Evolutionary conservation across 2,113 vertebrate genomes (phyloP).

Genomic region (Gallinago paraguaiae): DNA sequence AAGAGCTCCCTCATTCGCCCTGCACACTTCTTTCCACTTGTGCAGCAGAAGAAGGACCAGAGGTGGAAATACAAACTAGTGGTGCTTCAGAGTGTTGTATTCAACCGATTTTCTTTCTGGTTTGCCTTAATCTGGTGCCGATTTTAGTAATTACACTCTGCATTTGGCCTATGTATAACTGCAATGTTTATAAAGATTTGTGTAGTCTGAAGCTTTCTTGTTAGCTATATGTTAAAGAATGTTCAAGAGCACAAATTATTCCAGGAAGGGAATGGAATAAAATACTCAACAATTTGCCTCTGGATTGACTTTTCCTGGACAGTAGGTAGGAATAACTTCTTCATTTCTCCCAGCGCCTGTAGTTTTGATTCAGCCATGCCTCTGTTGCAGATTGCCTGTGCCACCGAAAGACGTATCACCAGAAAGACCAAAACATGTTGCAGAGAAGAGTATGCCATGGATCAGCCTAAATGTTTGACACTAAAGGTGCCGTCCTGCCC

Average conservation of each 20-base stretch:
- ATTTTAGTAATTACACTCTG: not conserved
- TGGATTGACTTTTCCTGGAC: constrained; percentile 22
- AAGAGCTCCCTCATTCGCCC: not conserved
- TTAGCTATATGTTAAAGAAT: constrained; percentile 1
- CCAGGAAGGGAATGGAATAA: constrained; percentile 39
- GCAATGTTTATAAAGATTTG: not conserved
- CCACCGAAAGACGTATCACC: not conserved
- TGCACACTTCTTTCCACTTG: not conserved
- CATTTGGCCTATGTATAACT: not conserved
- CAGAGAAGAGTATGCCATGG: not conserved
- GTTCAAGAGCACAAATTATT: constrained; percentile 25
- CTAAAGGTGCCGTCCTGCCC: not conserved
- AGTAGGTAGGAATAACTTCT: constrained; percentile 37
- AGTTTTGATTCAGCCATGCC: not conserved
- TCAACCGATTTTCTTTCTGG: not conserved
- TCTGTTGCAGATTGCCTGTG: not conserved
- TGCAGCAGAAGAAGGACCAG: not conserved
- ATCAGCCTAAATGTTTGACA: not conserved
- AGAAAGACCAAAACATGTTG: not conserved
- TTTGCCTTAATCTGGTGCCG: not conserved
- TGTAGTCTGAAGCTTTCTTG: not conserved
- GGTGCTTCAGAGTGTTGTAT: not conserved
- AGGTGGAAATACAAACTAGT: not conserved
- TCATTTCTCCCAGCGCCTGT: not conserved
- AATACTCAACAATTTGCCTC: not conserved